Base-by-base conservation (phyloP, 2,888 invertebrate genomes). In the Dryocosmus kuriphilus region DNA sequence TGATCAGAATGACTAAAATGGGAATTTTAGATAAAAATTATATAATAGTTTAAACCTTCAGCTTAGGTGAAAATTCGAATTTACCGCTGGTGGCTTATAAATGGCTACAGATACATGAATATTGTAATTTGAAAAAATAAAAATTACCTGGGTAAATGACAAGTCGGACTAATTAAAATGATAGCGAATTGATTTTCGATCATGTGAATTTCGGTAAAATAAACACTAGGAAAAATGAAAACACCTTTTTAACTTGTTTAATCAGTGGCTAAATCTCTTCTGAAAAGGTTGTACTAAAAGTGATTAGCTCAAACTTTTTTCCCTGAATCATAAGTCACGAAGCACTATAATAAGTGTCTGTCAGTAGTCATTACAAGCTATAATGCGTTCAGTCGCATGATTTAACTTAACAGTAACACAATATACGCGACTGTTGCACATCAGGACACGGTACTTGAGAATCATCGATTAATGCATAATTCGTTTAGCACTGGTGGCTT, bases 381-480 rank as follows among this genome's bases (percentile, higher is more conserved):
- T 41, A 41, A 16, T 38, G 14, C 6, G 19, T 71, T 65, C 19
- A 22, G 27, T 71, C 30, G 67, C 19, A 67, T 24, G n/a, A 67
- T 27, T 30, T 67, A 65, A 65, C 9, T 65, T 41, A 67, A 51
- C n/a, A 41, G 19, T 30, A 41, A 7, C n/a, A 9, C n/a, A 9
- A 65, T 16, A 46, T 19, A 67, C 11, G 46, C 71, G 71, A 71
- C 71, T 51, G 71, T 71, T 71, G 71, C 46, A 67, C 19, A 67
- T 67, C 27, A 41, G 41, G 46, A 51, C 51, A 51, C 19, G 19
- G n/a, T 51, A 51, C 71, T 71, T 51, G 30, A 32, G 71, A 51
- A 51, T 71, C 71, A 71, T 71, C 41, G 71, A 71, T 71, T 71
- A 71, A 46, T 71, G 71, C 51, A 51, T 71, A 27, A 51, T 51